These are phyloP conservation scores for Pogonophryne albipinna DNA, from an alignment of 2,797 vertebrate species.

Conservation along the genomic window DNA sequence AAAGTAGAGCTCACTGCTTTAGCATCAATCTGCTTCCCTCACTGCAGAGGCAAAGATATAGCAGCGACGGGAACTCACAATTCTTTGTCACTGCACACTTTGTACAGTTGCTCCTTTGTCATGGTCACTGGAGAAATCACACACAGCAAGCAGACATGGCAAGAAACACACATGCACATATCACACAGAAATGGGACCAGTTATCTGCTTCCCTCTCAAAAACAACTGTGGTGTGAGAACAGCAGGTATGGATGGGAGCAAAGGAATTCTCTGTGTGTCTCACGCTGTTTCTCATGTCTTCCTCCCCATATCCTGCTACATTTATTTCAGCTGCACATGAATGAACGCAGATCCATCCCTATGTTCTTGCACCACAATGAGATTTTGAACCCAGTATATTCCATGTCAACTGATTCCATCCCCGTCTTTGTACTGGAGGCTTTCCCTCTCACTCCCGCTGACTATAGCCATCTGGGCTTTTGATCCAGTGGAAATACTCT, in stretches of 20 bases:
- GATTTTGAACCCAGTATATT: slow-evolving; percentile 56
- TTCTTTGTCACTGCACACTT: slow-evolving; percentile 43
- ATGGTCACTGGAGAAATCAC: slow-evolving; percentile 56
- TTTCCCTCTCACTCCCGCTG: slow-evolving; percentile 55
- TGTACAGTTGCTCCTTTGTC: slow-evolving; percentile 54
- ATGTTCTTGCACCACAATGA: slow-evolving; percentile 51
- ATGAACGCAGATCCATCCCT: slow-evolving; percentile 28
- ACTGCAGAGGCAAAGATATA: slow-evolving; percentile 51
- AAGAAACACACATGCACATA: slow-evolving; percentile 25
- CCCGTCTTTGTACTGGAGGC: slow-evolving; percentile 55
- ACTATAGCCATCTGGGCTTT: slow-evolving; percentile 74
- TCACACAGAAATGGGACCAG: slow-evolving; percentile 17
- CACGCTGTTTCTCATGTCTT: slow-evolving; percentile 6
- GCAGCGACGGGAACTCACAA: slow-evolving; percentile 45
- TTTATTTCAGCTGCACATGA: slow-evolving; percentile 46
- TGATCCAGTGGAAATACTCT: slow-evolving; percentile 65
- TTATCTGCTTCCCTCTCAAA: slow-evolving; percentile 22
- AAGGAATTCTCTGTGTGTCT: slow-evolving; percentile 13
- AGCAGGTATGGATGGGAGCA: slow-evolving; percentile 16
- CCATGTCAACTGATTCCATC: slow-evolving; percentile 59
- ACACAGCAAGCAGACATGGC: slow-evolving; percentile 30
- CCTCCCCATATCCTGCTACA: slow-evolving; percentile 2
- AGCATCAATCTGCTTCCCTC: slow-evolving; percentile 73
- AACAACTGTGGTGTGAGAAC: slow-evolving; percentile 20
- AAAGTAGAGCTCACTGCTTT: slow-evolving; percentile 41